Evolutionary conservation across 2,113 vertebrate species (phyloP), one percentile per base, ranked within the genome.

Genomic region (Carlito syrichta): DNA sequence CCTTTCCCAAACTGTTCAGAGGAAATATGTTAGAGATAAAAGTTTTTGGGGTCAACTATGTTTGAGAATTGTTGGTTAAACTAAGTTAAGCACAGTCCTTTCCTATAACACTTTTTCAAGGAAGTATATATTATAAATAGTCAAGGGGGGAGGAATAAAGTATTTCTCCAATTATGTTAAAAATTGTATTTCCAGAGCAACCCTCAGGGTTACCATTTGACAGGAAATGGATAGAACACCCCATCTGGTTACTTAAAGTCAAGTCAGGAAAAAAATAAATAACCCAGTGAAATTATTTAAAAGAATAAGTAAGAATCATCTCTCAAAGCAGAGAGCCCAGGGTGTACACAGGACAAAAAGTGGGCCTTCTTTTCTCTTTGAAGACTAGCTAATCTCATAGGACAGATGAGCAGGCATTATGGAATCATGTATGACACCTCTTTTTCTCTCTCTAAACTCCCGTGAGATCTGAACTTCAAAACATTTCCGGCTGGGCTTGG

Each of bases 71-170:
- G 16, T 10, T 16, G 6, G 43, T 40, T 43, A 62, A 91, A 68
- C 69, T 38, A 81, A 54, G 32, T 38, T 40, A 69, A 91, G 66
- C 63, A 71, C 89, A 25, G 52, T 50, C 69, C 35, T 92, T 40
- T 40, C 91, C 1, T 71, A 76, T 4, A 63, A 25, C 35, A 62
- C 48, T 56, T 76, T n/a, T 27, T 35, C 60, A n/a, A 79, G 73
- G 62, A 86, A 92, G 63, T 60, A 11, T 30, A 30, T 6, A n/a
- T 74, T n/a, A 22, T 68, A 82, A 89, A 94, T 60, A 68, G 68
- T 35, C 30, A 27, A 88, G 78, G 50, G 3, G 7, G 22, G 45
- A 8, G 25, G 68, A 79, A 14, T n/a, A n/a, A 40, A 11, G 32
- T 7, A 23, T 10, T 50, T 60, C 27, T 20, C 14, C 20, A 19